Conservation (phyloP, 1,140 invertebrate species). For the Drosophila elegans region DNA sequence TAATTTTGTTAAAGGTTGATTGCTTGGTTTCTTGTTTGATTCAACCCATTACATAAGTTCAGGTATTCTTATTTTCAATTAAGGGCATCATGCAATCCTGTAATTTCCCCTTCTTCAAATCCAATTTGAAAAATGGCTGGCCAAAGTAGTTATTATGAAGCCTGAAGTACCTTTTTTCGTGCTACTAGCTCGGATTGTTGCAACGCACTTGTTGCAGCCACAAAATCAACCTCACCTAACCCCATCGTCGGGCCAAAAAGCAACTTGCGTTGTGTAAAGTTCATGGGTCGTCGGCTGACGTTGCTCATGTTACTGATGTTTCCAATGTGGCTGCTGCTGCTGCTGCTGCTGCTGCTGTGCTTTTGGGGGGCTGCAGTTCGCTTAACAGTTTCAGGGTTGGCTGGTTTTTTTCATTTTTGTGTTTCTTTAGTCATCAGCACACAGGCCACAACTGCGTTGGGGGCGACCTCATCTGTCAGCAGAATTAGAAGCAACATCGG, state of each 20-base stretch:
- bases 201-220: slow-evolving; percentile 58
- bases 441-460: slow-evolving; percentile 60
- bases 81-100: slow-evolving; percentile 1
- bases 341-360: slow-evolving; percentile 16
- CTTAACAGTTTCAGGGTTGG: slow-evolving; percentile 76
- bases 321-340: slow-evolving; percentile 14
- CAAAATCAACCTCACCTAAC: slow-evolving; percentile 3
- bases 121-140: slow-evolving; percentile 4
- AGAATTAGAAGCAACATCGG: slow-evolving; percentile 74
- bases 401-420: slow-evolving; percentile 58
- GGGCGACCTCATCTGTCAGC: slow-evolving; percentile 81
- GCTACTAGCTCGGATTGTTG: slow-evolving; percentile 35
- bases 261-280: slow-evolving; percentile 67
- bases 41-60: neutral
- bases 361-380: slow-evolving; percentile 60
- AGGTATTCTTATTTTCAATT: neutral
- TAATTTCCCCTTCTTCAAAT: neutral
- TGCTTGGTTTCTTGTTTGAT: neutral
- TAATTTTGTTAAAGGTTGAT: neutral
- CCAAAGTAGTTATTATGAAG: neutral
- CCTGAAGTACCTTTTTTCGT: neutral
- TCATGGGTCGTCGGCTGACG: slow-evolving; percentile 67
- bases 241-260: slow-evolving; percentile 17
- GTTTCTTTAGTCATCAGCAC: slow-evolving; percentile 46
- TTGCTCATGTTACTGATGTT: slow-evolving; percentile 22